Percentiles rank a stretch among this genome's conserved stretches.
Evolutionary conservation across 2,113 vertebrate genomes (phyloP).

Genomic region (Sisor rabdophorus): DNA sequence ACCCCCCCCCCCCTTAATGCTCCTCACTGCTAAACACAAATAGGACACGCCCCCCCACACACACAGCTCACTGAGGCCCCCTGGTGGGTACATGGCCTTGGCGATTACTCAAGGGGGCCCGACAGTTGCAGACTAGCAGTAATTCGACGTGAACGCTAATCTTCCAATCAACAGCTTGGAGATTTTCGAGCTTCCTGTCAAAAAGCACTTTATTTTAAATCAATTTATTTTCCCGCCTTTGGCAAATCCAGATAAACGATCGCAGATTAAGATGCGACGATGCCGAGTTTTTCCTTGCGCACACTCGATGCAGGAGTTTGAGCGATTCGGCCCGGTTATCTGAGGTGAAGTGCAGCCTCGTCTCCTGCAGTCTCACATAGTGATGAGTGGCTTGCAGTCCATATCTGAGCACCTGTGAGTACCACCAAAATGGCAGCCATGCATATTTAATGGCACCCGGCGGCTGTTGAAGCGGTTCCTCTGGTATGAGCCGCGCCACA

Average conservation of each 20-base stretch:
- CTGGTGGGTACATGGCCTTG: no score
- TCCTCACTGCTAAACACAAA: no score
- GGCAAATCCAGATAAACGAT: no score
- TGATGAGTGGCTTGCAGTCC: constrained; percentile 17
- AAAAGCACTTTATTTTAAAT: not conserved
- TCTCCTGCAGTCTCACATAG: constrained; percentile 7
- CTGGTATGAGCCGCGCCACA: not conserved
- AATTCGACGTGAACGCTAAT: no score
- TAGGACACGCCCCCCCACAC: no score
- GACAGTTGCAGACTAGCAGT: no score
- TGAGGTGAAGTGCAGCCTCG: not conserved
- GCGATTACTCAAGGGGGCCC: no score
- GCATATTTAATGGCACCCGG: constrained; percentile 49
- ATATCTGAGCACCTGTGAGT: constrained; percentile 28
- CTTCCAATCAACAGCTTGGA: no score
- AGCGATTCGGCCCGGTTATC: not conserved
- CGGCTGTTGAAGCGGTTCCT: constrained; percentile 10
- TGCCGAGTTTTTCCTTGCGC: not conserved
- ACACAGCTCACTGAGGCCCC: no score
- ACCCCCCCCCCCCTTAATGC: no score
- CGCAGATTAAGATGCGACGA: not conserved
- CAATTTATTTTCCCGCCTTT: not conserved
- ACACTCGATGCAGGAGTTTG: not conserved
- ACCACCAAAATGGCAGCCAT: constrained; percentile 46
- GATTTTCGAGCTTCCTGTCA: no score